These are phyloP conservation scores for Tanytarsus gracilentus DNA, from an alignment of 2,888 invertebrate genomes.

Conservation along the genomic window DNA sequence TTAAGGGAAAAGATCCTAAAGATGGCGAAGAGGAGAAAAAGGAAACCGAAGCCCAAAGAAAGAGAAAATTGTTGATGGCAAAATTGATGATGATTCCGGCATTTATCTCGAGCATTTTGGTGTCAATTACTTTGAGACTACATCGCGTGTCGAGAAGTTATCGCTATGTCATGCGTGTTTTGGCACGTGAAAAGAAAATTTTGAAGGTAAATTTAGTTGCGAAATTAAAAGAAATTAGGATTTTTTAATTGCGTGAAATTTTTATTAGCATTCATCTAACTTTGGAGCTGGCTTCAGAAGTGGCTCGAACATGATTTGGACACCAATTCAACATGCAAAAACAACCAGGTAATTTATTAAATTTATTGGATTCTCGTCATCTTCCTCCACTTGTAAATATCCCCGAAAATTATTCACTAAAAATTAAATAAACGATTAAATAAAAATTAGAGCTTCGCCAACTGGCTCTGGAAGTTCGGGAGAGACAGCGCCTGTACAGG, in stretches of 20 bases:
- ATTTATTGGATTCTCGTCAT: not conserved
- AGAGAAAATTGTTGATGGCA: constrained; percentile 30
- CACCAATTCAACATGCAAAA: constrained; percentile 22
- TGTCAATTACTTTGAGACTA: constrained; percentile 70
- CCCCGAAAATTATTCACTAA: not conserved
- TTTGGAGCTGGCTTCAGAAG: constrained; percentile 36
- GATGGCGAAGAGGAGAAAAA: constrained; percentile 33
- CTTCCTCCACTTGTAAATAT: not conserved
- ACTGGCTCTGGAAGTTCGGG: not conserved
- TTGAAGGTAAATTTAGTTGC: constrained; percentile 57
- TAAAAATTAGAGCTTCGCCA: constrained; percentile 12
- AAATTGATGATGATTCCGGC: constrained; percentile 23
- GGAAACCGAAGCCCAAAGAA: constrained; percentile 31
- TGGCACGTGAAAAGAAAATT: constrained; percentile 78
- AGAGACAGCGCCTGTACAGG: constrained; percentile 2
- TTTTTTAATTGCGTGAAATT: not conserved
- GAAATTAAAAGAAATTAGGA: not conserved
- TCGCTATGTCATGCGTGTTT: constrained; percentile 82
- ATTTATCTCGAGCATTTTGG: constrained; percentile 46
- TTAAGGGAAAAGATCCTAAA: constrained; percentile 30
- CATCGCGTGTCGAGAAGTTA: constrained; percentile 89
- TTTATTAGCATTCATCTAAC: constrained; percentile 30
- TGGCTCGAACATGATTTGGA: constrained; percentile 36
- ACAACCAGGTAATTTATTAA: constrained; percentile 9
- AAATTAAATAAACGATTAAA: not conserved